phyloP scores from a whole-genome alignment of 2,113 vertebrate species.

The Oreochromis niloticus region DNA sequence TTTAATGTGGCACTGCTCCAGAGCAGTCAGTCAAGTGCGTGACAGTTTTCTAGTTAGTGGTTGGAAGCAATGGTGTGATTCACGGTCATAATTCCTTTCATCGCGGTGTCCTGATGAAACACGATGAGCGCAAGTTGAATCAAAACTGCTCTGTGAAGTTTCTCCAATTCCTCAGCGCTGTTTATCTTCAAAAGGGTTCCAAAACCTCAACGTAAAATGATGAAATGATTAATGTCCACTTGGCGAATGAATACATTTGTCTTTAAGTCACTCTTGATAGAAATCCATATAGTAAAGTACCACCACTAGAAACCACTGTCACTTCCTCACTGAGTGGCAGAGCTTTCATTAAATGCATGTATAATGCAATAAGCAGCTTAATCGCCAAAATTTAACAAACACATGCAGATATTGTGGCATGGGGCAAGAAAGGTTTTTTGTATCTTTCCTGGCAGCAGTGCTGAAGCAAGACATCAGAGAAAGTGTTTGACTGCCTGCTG shows the following conservation, averaged over 20 bases:
- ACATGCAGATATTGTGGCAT: background rate
- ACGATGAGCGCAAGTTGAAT: background rate
- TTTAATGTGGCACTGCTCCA: background rate
- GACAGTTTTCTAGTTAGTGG: slow-evolving; percentile 2
- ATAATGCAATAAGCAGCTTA: background rate
- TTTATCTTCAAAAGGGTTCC: background rate
- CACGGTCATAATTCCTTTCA: slow-evolving; percentile 25
- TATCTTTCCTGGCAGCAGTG: background rate
- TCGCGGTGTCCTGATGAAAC: background rate
- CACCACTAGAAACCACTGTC: background rate
- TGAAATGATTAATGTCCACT: background rate
- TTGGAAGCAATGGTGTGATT: slow-evolving; percentile 11
- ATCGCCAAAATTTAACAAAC: background rate
- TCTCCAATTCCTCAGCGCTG: background rate
- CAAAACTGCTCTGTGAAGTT: slow-evolving; percentile 1
- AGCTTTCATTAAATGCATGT: background rate
- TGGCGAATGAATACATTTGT: background rate
- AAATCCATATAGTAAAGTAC: background rate
- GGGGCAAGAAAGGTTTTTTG: background rate
- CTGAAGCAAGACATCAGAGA: background rate
- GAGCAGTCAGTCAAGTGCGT: slow-evolving; percentile 1
- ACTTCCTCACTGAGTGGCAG: background rate
- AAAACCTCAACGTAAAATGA: background rate
- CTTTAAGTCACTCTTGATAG: background rate
- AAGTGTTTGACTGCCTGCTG: background rate